These are phyloP conservation scores for Ranitomeya imitator DNA, from an alignment of 2,113 vertebrate species.

Conservation along the genomic window DNA sequence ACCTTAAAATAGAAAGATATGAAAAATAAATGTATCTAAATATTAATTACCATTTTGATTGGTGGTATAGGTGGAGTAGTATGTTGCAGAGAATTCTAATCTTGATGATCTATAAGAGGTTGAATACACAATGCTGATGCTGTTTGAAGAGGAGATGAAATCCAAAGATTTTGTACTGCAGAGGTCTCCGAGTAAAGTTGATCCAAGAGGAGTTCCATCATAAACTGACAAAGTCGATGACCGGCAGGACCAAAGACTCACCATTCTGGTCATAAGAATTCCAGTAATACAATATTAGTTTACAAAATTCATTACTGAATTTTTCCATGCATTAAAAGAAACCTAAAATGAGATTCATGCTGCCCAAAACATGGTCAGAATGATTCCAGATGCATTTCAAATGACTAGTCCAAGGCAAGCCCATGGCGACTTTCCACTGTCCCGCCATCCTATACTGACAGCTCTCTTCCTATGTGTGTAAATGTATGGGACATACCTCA, in stretches of 20 bases:
- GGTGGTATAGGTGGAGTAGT: not conserved
- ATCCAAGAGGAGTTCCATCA: constrained; percentile 21
- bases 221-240: constrained; percentile 25
- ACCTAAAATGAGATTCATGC: too few species aligned
- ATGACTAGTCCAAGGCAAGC: too few species aligned
- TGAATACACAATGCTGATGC: constrained; percentile 28
- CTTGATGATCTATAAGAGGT: not conserved
- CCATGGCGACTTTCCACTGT: too few species aligned
- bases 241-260: not conserved
- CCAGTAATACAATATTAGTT: not conserved
- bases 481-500: too few species aligned
- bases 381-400: too few species aligned
- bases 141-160: constrained; percentile 28
- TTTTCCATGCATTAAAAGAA: too few species aligned
- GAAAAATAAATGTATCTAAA: too few species aligned
- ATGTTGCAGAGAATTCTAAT: not conserved
- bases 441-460: too few species aligned
- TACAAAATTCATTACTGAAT: not conserved
- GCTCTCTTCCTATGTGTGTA: too few species aligned
- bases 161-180: not conserved
- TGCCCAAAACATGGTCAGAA: too few species aligned
- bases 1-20: too few species aligned
- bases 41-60: constrained; percentile 22
- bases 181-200: not conserved
- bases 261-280: not conserved